Percentiles rank a stretch among this genome's conserved stretches.
Conservation (phyloP, 2,797 vertebrate genomes). For the Trichosurus vulpecula region DNA sequence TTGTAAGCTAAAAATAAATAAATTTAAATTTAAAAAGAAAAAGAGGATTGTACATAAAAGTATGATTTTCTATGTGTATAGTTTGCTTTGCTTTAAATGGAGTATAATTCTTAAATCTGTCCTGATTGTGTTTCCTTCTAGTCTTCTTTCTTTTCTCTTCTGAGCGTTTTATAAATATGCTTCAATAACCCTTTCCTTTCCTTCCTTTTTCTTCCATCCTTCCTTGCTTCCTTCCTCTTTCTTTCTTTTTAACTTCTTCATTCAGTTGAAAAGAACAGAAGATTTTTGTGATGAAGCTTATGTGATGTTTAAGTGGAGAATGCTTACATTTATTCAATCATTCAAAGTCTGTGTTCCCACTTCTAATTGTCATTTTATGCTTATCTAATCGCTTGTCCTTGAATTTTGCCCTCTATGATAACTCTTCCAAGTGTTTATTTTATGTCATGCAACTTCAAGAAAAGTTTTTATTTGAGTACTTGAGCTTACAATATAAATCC, state of each 20-base stretch:
- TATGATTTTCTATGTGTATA: background rate
- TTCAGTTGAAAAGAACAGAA: background rate
- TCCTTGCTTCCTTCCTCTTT: background rate
- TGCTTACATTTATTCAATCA: background rate
- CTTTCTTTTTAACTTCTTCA: background rate
- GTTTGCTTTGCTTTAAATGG: background rate
- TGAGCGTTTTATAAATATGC: background rate
- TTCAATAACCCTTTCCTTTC: background rate
- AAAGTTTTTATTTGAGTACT: background rate
- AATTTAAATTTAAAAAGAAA: too few relatives aligned
- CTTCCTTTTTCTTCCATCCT: background rate
- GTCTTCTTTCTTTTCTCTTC: background rate
- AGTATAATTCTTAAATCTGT: background rate
- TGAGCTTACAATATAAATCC: background rate
- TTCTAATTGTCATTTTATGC: background rate
- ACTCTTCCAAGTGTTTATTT: background rate
- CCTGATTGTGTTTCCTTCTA: background rate
- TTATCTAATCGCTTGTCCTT: background rate
- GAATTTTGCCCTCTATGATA: background rate
- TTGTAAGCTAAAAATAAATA: too few relatives aligned
- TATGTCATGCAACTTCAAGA: background rate
- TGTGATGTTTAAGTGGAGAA: background rate
- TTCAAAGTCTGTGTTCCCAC: background rate
- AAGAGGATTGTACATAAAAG: background rate
- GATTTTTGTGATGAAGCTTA: background rate